Evolutionary conservation across 2,113 vertebrate genomes (phyloP), one percentile per base, ranked within the genome.

Genomic region (Miniopterus natalensis): DNA sequence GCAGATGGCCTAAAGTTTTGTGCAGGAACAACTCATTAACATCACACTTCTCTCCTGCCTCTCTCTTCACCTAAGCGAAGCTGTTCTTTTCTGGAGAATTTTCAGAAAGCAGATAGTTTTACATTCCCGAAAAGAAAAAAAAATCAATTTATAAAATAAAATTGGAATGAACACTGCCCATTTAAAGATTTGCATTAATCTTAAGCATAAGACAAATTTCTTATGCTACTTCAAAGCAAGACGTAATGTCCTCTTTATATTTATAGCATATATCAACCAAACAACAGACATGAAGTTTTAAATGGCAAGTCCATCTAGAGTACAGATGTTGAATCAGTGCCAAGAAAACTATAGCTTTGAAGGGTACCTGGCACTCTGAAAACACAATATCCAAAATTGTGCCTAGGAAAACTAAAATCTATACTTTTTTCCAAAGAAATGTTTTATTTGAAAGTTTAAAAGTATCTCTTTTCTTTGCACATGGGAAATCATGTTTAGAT

Each of bases 381-480:
- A 90, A 66, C 18, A 47, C 5, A 75, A 45, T 51, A 65, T 15
- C 42, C 21, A 88, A 96, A 92, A 27, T 3, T 53, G 6, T 11
- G 29, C 45, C 65, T 87, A 80, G 47, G 59, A 89, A 94, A 95
- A 94, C 36, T 51, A 25, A 75, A 95, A 68, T 77, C 40, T 70
- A 29, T 40, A 53, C 18, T 51, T 74, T 93, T 94, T 88, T 74
- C 13, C 75, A 80, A 70, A 77, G 47, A 79, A 92, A 73, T 91
- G 5, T 66, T 55, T 88, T 49, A 96, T 70, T 88, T 86, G 6
- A 61, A 96, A 87, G 57, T 89, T 91, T 93, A 51, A 92, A 92
- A 95, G 61, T 36, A 65, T 36, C 29, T 85, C 10, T 85, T 88
- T 91, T 75, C 84, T 77, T 88, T 86, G 23, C 47, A 92, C 7